Evolutionary conservation across 2,113 vertebrate genomes (phyloP).

Genomic region (Eidolon helvum): DNA sequence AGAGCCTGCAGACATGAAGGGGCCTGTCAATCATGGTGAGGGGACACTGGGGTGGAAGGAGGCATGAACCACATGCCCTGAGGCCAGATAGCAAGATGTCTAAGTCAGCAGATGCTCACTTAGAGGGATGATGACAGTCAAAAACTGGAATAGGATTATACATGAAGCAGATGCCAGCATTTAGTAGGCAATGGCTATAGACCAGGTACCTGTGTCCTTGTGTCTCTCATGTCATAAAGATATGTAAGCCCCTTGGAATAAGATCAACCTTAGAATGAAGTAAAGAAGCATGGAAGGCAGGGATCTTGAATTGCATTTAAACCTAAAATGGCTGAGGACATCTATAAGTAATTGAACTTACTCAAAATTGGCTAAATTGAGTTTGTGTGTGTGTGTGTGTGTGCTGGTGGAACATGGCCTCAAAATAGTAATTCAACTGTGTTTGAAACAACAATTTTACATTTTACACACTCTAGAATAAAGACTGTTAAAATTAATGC

Average conservation of each 20-base stretch:
- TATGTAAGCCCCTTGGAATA: not conserved
- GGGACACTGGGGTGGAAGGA: not conserved
- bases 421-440: not conserved
- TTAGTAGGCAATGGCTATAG: not conserved
- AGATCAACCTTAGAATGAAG: not conserved
- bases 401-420: not conserved
- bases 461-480: not conserved
- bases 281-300: not conserved
- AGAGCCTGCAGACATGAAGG: not conserved
- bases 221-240: not conserved
- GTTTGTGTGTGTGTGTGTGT: not conserved
- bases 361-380: not conserved
- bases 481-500: not conserved
- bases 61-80: not conserved
- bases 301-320: not conserved
- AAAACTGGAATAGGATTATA: not conserved
- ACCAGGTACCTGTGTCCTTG: not conserved
- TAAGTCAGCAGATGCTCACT: not conserved
- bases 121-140: not conserved
- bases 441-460: not conserved
- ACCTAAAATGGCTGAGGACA: constrained; percentile 5
- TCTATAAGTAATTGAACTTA: not conserved
- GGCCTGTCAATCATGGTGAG: not conserved
- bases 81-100: not conserved
- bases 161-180: not conserved